Conservation (phyloP, 2,888 invertebrate genomes). For the Stegana nigrithorax region DNA sequence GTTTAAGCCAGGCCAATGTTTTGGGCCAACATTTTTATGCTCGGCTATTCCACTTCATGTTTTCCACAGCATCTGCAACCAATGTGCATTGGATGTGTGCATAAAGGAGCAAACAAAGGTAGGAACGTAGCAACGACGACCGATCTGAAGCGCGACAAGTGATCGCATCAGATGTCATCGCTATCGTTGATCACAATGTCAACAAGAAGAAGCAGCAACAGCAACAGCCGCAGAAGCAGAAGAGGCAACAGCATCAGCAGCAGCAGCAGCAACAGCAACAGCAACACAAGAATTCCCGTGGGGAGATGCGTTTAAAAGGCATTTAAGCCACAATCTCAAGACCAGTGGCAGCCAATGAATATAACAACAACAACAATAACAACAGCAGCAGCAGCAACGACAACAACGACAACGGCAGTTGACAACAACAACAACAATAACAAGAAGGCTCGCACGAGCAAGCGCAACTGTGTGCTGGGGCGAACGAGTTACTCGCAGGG, state of each 20-base stretch:
- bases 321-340: conserved; percentile 57
- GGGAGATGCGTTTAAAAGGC: conserved; percentile 60
- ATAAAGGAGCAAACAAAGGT: not conserved
- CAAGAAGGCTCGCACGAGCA: too few relatives aligned
- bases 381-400: conserved; percentile 19
- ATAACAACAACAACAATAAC: conserved; percentile 26
- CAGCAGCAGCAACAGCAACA: too few relatives aligned
- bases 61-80: too few relatives aligned
- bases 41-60: too few relatives aligned
- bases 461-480: too few relatives aligned
- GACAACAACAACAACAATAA: conserved; percentile 6
- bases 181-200: conserved; percentile 61
- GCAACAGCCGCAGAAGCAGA: too few relatives aligned
- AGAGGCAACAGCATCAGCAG: too few relatives aligned
- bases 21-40: too few relatives aligned
- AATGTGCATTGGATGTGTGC: too few relatives aligned
- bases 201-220: conserved; percentile 46
- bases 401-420: not conserved
- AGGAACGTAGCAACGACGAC: too few relatives aligned
- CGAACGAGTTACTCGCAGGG: too few relatives aligned
- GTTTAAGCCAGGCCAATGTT: too few relatives aligned
- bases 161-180: conserved; percentile 60
- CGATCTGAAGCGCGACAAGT: conserved; percentile 60
- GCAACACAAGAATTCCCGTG: conserved; percentile 53
- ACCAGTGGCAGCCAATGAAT: conserved; percentile 38